Evolutionary conservation across 2,888 invertebrate genomes (phyloP).

Genomic region (Sylvicola fuscatus): DNA sequence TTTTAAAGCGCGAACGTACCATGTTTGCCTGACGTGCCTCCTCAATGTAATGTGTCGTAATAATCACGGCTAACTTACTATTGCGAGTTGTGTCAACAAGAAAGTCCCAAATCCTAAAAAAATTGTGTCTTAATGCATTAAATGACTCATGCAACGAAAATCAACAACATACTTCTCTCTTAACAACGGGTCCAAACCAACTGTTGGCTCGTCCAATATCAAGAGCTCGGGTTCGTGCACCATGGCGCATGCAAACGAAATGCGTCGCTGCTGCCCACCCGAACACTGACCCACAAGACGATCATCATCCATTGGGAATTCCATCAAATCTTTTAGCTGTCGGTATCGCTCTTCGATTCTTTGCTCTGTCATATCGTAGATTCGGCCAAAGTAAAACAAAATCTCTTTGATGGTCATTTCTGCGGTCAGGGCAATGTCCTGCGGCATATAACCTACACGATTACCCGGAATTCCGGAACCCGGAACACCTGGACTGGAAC

Average conservation of each 20-base stretch:
- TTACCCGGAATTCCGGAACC: slow-evolving; percentile 45
- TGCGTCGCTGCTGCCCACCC: slow-evolving; percentile 77
- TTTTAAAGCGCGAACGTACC: slow-evolving; percentile 28
- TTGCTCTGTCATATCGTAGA: slow-evolving; percentile 52
- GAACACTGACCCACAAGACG: slow-evolving; percentile 50
- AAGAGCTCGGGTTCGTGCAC: slow-evolving; percentile 74
- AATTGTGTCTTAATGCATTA: no score
- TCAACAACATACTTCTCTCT: slow-evolving; percentile 40
- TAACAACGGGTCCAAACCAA: slow-evolving; percentile 79
- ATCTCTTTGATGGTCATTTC: slow-evolving; percentile 71
- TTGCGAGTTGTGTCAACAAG: slow-evolving; percentile 48
- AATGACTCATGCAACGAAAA: no score
- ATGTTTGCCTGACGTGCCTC: slow-evolving; percentile 66
- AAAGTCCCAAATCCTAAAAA: slow-evolving; percentile 79
- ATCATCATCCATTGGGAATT: slow-evolving; percentile 46
- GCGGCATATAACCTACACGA: slow-evolving; percentile 76
- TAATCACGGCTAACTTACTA: slow-evolving; percentile 59
- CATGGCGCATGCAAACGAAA: slow-evolving; percentile 74
- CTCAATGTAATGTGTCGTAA: slow-evolving; percentile 90
- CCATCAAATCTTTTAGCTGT: slow-evolving; percentile 47
- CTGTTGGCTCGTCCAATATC: slow-evolving; percentile 84
- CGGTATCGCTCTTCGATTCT: slow-evolving; percentile 42
- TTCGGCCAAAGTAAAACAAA: slow-evolving; percentile 67
- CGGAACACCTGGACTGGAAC: slow-evolving; percentile 45
- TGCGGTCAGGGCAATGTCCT: slow-evolving; percentile 61